Evolutionary conservation across 2,888 invertebrate genomes (phyloP), one percentile per base, ranked within the genome.

Genomic region (Pardosa pseudoannulata): DNA sequence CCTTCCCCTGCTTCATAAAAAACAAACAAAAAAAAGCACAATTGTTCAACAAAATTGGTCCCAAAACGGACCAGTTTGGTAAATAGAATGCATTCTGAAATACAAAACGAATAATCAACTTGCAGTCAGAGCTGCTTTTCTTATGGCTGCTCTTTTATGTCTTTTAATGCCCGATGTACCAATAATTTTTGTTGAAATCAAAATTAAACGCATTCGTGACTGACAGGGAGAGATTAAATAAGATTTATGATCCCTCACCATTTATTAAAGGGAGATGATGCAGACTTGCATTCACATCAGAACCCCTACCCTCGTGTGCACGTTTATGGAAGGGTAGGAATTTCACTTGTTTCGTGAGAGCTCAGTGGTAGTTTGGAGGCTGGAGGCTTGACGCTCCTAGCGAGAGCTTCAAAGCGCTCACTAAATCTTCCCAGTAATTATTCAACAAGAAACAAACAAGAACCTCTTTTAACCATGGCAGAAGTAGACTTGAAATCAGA

Each of bases 161-260:
- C 16, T 2, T 23, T 23, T 11, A 5, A 56, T 56, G 23, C 23
- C 23, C 23, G 56, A 56, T 23, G 23, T 56, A 56, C 23, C 56
- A 56, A 56, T 56, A 56, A 2, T 46, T 46, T 46, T 13, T 23
- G 23, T 23, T 23, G 23, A 23, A 56, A 19, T 56, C 23, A 56
- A 56, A 56, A 56, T 56, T 56, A 56, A 56, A 56, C 23, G 56
- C 56, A 23, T 56, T 56, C 56, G 56, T 56, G 56, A 56, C 56
- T 56, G 36, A 23, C 23, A 11, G 56, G 5, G 23, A 56, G 56
- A 56, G 56, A 56, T 56, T 56, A 56, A 56, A 56, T 23, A 56
- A 56, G 56, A 56, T 56, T 56, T 23, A 56, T 56, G 56, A 56
- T 56, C 56, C 23, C 3, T 19, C 11, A 23, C 19, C 56, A 23